These are phyloP conservation scores for Drosophila mayri DNA, from an alignment of 1,140 invertebrate species.

Conservation along the genomic window DNA sequence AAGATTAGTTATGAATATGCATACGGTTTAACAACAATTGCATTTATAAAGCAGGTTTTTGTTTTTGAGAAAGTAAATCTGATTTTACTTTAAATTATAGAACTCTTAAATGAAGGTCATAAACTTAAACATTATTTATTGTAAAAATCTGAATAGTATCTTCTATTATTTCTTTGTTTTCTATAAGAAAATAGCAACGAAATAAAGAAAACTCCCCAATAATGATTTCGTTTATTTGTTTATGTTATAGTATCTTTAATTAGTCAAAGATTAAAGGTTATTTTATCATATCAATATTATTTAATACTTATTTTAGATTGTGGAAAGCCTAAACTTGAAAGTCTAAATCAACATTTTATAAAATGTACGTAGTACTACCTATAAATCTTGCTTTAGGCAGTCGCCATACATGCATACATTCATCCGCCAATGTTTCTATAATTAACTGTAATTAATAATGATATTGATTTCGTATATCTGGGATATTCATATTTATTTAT, in stretches of 20 bases:
- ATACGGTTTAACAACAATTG: not conserved
- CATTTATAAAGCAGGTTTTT: not conserved
- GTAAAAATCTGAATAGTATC: too few relatives aligned
- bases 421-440: slow-evolving; percentile 14
- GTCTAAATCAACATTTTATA: slow-evolving; percentile 1
- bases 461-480: slow-evolving; percentile 23
- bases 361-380: not conserved
- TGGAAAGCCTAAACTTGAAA: not conserved
- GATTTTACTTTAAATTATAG: not conserved
- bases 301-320: not conserved
- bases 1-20: not conserved
- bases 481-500: slow-evolving; percentile 22
- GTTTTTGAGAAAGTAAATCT: not conserved
- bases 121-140: too few relatives aligned
- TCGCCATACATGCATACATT: not conserved
- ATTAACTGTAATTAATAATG: slow-evolving; percentile 26
- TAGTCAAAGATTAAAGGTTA: too few relatives aligned
- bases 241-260: not conserved
- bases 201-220: not conserved
- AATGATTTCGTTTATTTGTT: not conserved
- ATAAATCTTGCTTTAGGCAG: not conserved
- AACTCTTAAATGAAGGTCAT: too few relatives aligned
- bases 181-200: not conserved
- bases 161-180: too few relatives aligned
- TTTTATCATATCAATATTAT: not conserved